Conservation (phyloP, 2,797 vertebrate species). For the Lagodon rhomboides region DNA sequence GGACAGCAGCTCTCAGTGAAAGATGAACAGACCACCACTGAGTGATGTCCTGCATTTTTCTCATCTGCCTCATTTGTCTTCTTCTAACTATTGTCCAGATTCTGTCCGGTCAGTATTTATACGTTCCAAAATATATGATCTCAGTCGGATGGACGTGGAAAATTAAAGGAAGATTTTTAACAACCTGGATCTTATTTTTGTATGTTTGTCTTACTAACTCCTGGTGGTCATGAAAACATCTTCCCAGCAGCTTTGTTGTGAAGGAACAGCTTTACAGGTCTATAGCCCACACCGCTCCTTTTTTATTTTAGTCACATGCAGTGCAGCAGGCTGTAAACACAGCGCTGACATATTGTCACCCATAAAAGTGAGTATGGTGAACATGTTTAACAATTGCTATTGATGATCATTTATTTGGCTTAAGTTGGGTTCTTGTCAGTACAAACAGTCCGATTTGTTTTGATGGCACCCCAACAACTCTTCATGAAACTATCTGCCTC, state of each 20-base stretch:
- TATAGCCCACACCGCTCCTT: neutral
- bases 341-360: neutral
- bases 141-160: neutral
- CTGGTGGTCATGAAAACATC: neutral
- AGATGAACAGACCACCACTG: constrained; percentile 1
- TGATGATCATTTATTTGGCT: neutral
- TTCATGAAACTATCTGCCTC: neutral
- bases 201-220: neutral
- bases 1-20: neutral
- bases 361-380: no score
- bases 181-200: neutral
- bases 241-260: neutral
- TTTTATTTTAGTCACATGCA: no score
- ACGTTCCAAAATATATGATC: constrained; percentile 1
- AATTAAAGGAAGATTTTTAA: constrained; percentile 17
- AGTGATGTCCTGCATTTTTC: neutral
- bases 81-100: neutral
- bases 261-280: neutral
- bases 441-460: neutral
- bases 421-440: neutral
- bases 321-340: no score
- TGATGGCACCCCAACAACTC: neutral
- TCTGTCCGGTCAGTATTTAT: constrained; percentile 33
- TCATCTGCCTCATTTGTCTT: neutral
- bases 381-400: neutral